Conservation (phyloP, 2,113 vertebrate genomes). For the Mola mola region DNA sequence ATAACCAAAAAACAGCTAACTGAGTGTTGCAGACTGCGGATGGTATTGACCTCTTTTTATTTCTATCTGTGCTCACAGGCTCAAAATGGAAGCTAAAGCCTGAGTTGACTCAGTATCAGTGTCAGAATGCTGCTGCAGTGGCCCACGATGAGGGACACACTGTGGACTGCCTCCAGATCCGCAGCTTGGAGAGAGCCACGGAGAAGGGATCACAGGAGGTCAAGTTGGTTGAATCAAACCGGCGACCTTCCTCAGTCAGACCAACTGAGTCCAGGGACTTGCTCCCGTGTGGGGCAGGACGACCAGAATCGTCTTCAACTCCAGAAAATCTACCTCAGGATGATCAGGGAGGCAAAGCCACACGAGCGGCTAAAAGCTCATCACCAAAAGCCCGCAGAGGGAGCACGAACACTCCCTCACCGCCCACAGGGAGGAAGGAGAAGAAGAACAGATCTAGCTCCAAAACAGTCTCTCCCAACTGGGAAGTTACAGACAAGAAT, state of each 20-base stretch:
- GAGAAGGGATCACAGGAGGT: slow-evolving; percentile 70
- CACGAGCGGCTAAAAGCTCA: slow-evolving; percentile 67
- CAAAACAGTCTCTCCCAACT: slow-evolving; percentile 77
- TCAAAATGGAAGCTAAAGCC: slow-evolving; percentile 79
- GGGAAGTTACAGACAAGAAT: slow-evolving; percentile 66
- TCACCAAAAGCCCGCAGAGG: slow-evolving; percentile 76
- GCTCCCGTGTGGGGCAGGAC: slow-evolving; percentile 32
- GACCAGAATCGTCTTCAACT: slow-evolving; percentile 47
- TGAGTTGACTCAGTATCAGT: slow-evolving; percentile 80
- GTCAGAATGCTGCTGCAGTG: slow-evolving; percentile 64
- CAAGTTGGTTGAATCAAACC: slow-evolving; percentile 55
- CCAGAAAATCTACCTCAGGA: slow-evolving; percentile 81
- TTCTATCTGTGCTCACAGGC: slow-evolving; percentile 50
- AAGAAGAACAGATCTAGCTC: slow-evolving; percentile 77
- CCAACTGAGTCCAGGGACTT: slow-evolving; percentile 63
- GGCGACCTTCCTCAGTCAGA: slow-evolving; percentile 63
- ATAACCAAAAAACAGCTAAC: too few species aligned
- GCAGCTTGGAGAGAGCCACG: slow-evolving; percentile 62
- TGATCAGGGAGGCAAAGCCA: slow-evolving; percentile 74
- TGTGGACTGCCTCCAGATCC: slow-evolving; percentile 82
- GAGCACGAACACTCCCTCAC: slow-evolving; percentile 64
- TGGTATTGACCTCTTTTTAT: neutral
- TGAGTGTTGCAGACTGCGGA: too few species aligned
- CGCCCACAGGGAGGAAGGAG: slow-evolving; percentile 72
- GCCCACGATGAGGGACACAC: slow-evolving; percentile 75